Evolutionary conservation across 92 coral and sea anemone genomes (phyloP).

Genomic region (Ricordea florida): DNA sequence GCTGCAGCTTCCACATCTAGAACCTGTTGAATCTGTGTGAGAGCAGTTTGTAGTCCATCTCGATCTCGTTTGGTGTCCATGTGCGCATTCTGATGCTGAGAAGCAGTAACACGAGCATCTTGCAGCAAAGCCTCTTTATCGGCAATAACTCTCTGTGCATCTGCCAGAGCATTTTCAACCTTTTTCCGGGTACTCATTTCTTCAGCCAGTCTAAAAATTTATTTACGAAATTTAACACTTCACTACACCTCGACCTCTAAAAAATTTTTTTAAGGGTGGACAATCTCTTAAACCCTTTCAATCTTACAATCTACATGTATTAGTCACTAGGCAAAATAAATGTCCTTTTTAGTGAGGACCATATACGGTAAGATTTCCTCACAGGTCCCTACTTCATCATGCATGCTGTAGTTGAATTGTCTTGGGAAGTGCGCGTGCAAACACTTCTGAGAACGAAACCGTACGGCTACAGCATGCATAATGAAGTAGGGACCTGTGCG

Average conservation of each 20-base stretch:
- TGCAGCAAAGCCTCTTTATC: slow-evolving; percentile 90
- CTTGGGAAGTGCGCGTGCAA: no score
- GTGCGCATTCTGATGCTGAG: slow-evolving; percentile 96
- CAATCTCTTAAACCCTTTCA: no score
- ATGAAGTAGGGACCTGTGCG: no score
- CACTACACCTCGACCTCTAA: no score
- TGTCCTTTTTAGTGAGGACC: no score
- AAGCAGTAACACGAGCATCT: slow-evolving; percentile 90
- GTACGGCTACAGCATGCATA: no score
- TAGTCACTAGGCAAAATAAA: no score
- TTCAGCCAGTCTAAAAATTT: slow-evolving; percentile 63
- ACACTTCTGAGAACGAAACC: no score
- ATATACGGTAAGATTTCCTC: no score
- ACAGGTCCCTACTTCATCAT: no score
- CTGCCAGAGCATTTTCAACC: slow-evolving; percentile 90
- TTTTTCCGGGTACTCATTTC: slow-evolving; percentile 81
- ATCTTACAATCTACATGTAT: no score
- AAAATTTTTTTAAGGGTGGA: neutral
- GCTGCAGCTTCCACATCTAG: slow-evolving; percentile 87
- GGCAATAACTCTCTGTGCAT: slow-evolving; percentile 90
- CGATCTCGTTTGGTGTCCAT: slow-evolving; percentile 92
- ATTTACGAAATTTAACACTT: neutral
- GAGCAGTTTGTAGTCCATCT: slow-evolving; percentile 72
- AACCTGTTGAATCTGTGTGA: slow-evolving; percentile 91
- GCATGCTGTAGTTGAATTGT: no score